A percentile compares a stretch with the other conserved stretches of the same genome.
phyloP scores from a whole-genome alignment of 2,888 invertebrate genomes.

The Isoperla grammatica region DNA sequence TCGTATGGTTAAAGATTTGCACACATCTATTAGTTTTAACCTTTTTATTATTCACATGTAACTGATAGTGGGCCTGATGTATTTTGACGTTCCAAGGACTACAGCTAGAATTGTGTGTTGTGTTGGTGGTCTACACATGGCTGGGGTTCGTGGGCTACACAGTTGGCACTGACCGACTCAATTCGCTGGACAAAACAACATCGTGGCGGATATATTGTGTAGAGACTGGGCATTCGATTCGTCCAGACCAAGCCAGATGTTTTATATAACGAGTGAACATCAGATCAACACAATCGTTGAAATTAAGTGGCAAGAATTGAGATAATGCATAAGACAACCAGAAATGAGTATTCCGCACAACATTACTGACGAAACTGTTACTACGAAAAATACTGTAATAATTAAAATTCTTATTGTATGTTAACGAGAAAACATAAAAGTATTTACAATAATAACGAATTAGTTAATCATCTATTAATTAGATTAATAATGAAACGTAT shows the following conservation, averaged over 20 bases:
- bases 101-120: neutral
- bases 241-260: too few relatives aligned
- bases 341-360: neutral
- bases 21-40: slow-evolving; percentile 11
- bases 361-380: neutral
- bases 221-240: too few relatives aligned
- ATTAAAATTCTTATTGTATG: slow-evolving; percentile 14
- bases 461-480: too few relatives aligned
- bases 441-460: slow-evolving; percentile 12
- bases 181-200: too few relatives aligned
- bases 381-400: slow-evolving; percentile 1
- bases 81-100: too few relatives aligned
- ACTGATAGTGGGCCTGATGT: too few relatives aligned
- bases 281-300: neutral
- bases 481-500: too few relatives aligned
- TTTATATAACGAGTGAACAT: neutral
- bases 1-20: slow-evolving; percentile 8
- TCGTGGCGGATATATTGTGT: too few relatives aligned
- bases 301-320: slow-evolving; percentile 4
- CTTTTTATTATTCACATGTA: slow-evolving; percentile 13
- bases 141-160: too few relatives aligned
- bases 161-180: neutral
- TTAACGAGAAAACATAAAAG: slow-evolving; percentile 13
- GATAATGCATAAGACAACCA: neutral
- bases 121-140: too few relatives aligned